Percentiles rank a stretch among this genome's conserved stretches.
phyloP scores from a whole-genome alignment of 2,888 invertebrate genomes.

The Drosophila cracens region DNA sequence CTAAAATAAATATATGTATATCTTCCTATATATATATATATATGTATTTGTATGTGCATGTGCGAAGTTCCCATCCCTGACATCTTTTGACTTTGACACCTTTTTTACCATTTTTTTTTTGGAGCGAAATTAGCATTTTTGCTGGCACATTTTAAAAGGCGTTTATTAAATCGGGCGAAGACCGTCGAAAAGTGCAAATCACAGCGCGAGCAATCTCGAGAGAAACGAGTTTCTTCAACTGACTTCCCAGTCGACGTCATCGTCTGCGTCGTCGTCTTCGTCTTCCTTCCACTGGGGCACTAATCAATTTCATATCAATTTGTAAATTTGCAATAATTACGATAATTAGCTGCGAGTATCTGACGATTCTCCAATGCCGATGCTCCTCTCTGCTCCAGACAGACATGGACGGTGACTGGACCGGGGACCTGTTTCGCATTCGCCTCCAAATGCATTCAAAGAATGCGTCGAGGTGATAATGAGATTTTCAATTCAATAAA shows the following conservation, averaged over 20 bases:
- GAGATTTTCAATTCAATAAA: constrained; percentile 81
- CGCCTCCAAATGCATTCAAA: constrained; percentile 70
- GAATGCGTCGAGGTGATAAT: constrained; percentile 82
- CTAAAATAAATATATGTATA: not conserved
- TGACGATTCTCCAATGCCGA: constrained; percentile 63
- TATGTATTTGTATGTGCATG: not conserved
- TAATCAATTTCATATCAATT: constrained; percentile 85
- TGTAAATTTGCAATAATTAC: constrained; percentile 85
- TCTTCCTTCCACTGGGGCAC: constrained; percentile 56
- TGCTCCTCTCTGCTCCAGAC: constrained; percentile 14
- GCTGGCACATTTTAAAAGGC: constrained; percentile 34
- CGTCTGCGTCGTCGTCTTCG: constrained; percentile 2
- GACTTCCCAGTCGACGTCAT: constrained; percentile 16
- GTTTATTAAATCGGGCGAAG: constrained; percentile 43
- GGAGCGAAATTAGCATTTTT: constrained; percentile 46
- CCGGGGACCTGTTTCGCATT: constrained; percentile 37
- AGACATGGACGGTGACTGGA: constrained; percentile 13
- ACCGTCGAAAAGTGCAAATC: constrained; percentile 17
- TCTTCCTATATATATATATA: not conserved
- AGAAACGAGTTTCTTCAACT: constrained; percentile 46
- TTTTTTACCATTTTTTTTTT: constrained; percentile 17
- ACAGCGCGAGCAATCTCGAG: constrained; percentile 8
- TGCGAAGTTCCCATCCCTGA: not conserved
- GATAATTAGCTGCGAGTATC: constrained; percentile 84
- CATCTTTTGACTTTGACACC: constrained; percentile 30